A percentile compares a stretch with the other conserved stretches of the same genome.
Evolutionary conservation across 1,140 invertebrate genomes (phyloP).

Genomic region (Parasteatoda tepidariorum): DNA sequence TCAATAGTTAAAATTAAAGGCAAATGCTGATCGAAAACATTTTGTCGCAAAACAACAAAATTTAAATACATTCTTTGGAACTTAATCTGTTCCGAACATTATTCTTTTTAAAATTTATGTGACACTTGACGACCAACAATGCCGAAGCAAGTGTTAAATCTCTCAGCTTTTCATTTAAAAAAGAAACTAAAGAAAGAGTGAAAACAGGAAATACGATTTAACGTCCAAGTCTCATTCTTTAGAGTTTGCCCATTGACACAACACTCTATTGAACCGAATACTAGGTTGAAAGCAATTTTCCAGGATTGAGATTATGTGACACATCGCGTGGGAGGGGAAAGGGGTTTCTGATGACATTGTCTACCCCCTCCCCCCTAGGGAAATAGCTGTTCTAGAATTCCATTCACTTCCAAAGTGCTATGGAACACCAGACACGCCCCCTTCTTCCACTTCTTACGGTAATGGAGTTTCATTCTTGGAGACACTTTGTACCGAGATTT

Average conservation of each 20-base stretch:
- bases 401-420: slow-evolving; percentile 53
- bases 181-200: neutral
- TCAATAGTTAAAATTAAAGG: neutral
- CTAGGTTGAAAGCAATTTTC: slow-evolving; percentile 54
- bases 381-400: slow-evolving; percentile 57
- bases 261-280: neutral
- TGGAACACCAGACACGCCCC: slow-evolving; percentile 26
- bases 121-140: neutral
- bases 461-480: slow-evolving; percentile 41
- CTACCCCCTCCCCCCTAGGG: slow-evolving; percentile 46
- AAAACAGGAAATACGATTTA: neutral
- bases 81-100: neutral
- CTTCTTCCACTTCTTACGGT: neutral
- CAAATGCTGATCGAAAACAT: neutral
- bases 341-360: slow-evolving; percentile 45
- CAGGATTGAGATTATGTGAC: slow-evolving; percentile 58
- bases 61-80: too few relatives aligned
- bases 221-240: neutral
- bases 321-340: slow-evolving; percentile 40
- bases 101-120: neutral
- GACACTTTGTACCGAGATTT: neutral
- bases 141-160: neutral
- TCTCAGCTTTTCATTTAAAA: neutral
- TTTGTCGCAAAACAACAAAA: neutral
- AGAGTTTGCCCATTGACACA: slow-evolving; percentile 3